Base-by-base conservation (phyloP, 2,113 vertebrate genomes). In the Rhynchomys soricoides region DNA sequence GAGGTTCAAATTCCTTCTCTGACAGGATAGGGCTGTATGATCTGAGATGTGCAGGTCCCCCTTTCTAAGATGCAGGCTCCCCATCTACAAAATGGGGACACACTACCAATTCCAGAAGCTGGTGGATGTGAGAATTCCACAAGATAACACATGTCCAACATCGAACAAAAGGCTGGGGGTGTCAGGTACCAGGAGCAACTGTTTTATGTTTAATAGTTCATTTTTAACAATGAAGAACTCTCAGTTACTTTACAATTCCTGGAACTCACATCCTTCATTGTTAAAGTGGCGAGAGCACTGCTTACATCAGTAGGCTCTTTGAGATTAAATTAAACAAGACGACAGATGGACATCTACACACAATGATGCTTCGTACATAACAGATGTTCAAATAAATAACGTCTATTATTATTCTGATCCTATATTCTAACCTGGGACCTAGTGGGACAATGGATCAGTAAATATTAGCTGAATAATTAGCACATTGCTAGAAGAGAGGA, bases 381-480 rank as follows among this genome's bases (percentile, higher is more conserved):
- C 85, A 93, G 95, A 96, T 78, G 94, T 59, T 86, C 9, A 0
- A 78, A 55, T 77, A 70, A 95, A 83, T 62, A 89, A 77, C 50
- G 81, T 86, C 43, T 4, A 85, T 95, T 91, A 87, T 68, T 71
- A 93, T 92, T 97, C 92, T 90, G 64, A 92, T 90, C 95, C 55
- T 48, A 29, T 37, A 40, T 59, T 87, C 78, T 96, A 86, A 95
- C 94, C 88, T 34, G 59, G 93, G 97, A 89, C 48, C 10, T n/a
- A n/a, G 37, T 22, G 43, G 59, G 92, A 91, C 0, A 37, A 87
- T 57, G 64, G 57, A 75, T 93, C 57, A 29, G 89, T 90, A 89
- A 94, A 89, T 78, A 97, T 50, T 55, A 73, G 95, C 48, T 68
- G 88, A 95, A 95, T 92, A 91, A 97, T 89, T 52, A 94, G 52